Evolutionary conservation across 2,888 invertebrate species (phyloP), one percentile per base, ranked within the genome.

Genomic region (Dimorphilus gyrociliatus): DNA sequence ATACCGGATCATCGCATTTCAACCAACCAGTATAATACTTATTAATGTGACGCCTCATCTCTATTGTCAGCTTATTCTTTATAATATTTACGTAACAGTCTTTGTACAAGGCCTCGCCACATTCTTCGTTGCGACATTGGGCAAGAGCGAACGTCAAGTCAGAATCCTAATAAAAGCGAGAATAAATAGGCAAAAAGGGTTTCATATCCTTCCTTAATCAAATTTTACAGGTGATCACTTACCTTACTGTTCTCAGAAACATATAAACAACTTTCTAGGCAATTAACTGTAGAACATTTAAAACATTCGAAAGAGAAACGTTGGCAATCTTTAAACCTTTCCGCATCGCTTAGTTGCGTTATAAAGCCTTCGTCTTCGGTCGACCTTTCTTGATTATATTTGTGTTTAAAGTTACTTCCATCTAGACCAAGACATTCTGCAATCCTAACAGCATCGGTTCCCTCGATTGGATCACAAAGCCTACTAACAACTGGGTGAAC

Each of bases 401-500:
- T n/a, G n/a, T n/a, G n/a, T n/a, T n/a, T n/a, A n/a, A n/a, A n/a
- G n/a, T n/a, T n/a, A n/a, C n/a, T n/a, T n/a, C n/a, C n/a, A n/a
- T n/a, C n/a, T n/a, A n/a, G n/a, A 59, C 90, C 92, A 34, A 97
- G 70, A 55, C 79, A 78, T 50, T 81, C 76, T 0, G 94, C 94
- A 37, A 99, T 75, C 39, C 80, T 72, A 29, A 78, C 79, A 2
- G 81, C 74, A 64, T 92, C 90, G 40, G 82, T 80, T 8, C 85
- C 88, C 41, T 88, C 85, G 25, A 99, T 80, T 1, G 92, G 92
- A 41, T 88, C 88, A 55, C 86, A 85, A 53, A 99, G 75, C 42
- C 97, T 73, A 17, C 82, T 76, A 37, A 94, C 78, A 0, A 99
- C 90, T 1, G 97, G 97, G 60, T 90, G 88, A 25, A 99, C 72